Conservation (phyloP, 2,888 invertebrate genomes). For the Nephrocerus scutellatus region DNA sequence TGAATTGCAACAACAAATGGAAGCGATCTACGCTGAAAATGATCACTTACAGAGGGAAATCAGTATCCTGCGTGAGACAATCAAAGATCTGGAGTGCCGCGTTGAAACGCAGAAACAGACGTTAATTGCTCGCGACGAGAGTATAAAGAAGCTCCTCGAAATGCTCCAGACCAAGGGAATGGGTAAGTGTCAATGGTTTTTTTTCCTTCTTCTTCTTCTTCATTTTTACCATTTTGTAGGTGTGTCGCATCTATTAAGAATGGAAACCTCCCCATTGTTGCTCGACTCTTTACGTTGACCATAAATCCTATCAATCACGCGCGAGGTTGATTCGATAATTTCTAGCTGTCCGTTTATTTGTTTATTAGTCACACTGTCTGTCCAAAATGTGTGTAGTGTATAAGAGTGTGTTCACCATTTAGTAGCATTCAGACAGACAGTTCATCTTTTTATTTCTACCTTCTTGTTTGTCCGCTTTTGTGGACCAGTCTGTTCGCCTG, state of each 20-base stretch:
- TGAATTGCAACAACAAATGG: slow-evolving; percentile 88
- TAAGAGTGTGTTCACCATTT: too few relatives aligned
- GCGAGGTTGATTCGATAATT: not conserved
- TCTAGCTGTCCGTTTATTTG: too few relatives aligned
- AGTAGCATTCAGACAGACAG: too few relatives aligned
- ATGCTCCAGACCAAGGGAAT: slow-evolving; percentile 97
- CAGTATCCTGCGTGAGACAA: slow-evolving; percentile 85
- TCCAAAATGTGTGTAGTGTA: too few relatives aligned
- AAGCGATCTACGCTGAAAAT: slow-evolving; percentile 85
- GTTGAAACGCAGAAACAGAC: slow-evolving; percentile 99
- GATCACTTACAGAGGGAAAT: slow-evolving; percentile 91
- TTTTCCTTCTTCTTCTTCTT: too few relatives aligned
- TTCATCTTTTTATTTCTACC: too few relatives aligned
- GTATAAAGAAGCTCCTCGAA: slow-evolving; percentile 96
- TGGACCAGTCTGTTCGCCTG: too few relatives aligned
- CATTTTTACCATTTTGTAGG: not conserved
- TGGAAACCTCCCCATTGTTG: too few relatives aligned
- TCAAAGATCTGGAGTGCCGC: slow-evolving; percentile 92
- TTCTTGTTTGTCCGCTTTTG: too few relatives aligned
- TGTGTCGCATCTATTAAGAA: not conserved
- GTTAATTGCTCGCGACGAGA: slow-evolving; percentile 90
- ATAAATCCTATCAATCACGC: not conserved
- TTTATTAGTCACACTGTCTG: too few relatives aligned
- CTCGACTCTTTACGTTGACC: not conserved
- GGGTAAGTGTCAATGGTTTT: slow-evolving; percentile 58